Evolutionary conservation across 2,888 invertebrate species (phyloP).

Genomic region (Tridacna gigas): DNA sequence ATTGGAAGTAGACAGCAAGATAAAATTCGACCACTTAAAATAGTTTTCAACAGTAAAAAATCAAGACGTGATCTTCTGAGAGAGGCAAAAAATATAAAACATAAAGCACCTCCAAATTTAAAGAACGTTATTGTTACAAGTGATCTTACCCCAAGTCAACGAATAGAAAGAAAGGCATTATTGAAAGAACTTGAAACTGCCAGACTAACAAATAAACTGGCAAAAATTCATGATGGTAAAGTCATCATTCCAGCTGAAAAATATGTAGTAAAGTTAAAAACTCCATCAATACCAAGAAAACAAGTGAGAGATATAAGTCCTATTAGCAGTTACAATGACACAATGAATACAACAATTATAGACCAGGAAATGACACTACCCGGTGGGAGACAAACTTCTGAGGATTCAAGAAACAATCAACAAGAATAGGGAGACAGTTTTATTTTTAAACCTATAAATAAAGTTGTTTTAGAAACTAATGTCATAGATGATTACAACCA

Average conservation of each 20-base stretch:
- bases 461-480: too few relatives aligned
- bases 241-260: background rate
- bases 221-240: background rate
- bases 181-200: background rate
- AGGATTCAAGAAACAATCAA: background rate
- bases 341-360: background rate
- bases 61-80: background rate
- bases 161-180: background rate
- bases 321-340: too few relatives aligned
- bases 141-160: background rate
- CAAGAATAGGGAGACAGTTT: background rate
- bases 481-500: background rate
- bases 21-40: too few relatives aligned
- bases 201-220: background rate
- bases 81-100: background rate
- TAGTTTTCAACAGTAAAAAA: too few relatives aligned
- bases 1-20: too few relatives aligned
- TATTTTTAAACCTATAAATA: background rate
- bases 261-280: background rate
- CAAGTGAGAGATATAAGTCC: background rate
- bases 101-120: background rate
- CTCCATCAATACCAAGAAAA: background rate
- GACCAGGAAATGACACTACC: background rate
- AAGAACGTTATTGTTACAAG: background rate
- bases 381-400: too few relatives aligned